These are phyloP conservation scores for Poeciliopsis paucimaculata DNA, from an alignment of 2,797 vertebrate species.

Conservation along the genomic window DNA sequence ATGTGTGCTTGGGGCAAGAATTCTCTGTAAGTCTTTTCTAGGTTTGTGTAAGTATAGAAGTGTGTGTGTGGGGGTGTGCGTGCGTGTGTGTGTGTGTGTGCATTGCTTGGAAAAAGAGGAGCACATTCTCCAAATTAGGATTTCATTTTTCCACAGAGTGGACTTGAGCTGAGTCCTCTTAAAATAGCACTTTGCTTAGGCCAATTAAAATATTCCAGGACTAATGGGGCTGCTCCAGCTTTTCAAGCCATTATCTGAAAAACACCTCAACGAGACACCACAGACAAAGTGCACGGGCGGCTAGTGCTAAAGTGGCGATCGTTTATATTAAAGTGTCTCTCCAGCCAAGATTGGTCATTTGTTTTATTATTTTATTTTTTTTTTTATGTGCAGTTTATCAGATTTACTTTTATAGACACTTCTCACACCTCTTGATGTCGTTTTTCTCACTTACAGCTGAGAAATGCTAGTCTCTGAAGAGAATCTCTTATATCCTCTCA, in stretches of 20 bases:
- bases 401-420: constrained; percentile 16
- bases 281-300: constrained; percentile 34
- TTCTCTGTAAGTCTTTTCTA: constrained; percentile 51
- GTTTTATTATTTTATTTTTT: background rate
- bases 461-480: constrained; percentile 20
- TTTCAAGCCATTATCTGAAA: constrained; percentile 53
- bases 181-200: constrained; percentile 26
- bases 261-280: constrained; percentile 33
- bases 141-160: constrained; percentile 18
- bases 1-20: constrained; percentile 68
- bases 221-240: constrained; percentile 50
- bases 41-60: constrained; percentile 49
- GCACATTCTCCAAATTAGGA: constrained; percentile 42
- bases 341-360: background rate
- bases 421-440: background rate
- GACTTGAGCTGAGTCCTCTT: constrained; percentile 10
- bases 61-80: constrained; percentile 16
- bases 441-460: constrained; percentile 21
- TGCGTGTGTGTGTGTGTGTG: background rate
- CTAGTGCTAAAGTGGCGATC: constrained; percentile 24
- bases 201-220: constrained; percentile 62
- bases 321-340: constrained; percentile 47
- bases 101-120: constrained; percentile 22
- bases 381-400: constrained; percentile 3
- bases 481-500: constrained; percentile 36